Evolutionary conservation across 2,888 invertebrate genomes (phyloP).

Genomic region (Drosophila mercatorum): DNA sequence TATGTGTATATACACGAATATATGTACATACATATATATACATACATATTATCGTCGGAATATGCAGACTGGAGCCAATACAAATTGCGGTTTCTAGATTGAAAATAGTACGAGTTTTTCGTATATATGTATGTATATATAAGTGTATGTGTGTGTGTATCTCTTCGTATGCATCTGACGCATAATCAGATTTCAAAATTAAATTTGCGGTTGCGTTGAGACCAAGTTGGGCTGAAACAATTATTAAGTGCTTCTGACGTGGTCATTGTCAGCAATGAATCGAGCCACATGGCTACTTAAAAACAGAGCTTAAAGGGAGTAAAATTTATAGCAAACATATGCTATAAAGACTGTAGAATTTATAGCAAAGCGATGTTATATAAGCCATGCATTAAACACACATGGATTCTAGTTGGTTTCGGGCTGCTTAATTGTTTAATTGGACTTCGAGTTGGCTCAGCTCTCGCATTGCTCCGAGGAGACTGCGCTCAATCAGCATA

Average conservation of each 20-base stretch:
- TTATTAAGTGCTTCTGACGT: slow-evolving; percentile 39
- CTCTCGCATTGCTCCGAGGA: slow-evolving; percentile 12
- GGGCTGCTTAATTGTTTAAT: not conserved
- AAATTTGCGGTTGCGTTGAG: slow-evolving; percentile 52
- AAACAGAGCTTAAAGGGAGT: not conserved
- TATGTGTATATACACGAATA: slow-evolving; percentile 17
- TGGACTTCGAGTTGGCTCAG: slow-evolving; percentile 8
- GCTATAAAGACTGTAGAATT: not conserved
- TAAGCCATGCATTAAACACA: too few species aligned
- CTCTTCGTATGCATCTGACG: slow-evolving; percentile 43
- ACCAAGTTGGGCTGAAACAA: slow-evolving; percentile 20
- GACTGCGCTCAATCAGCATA: slow-evolving; percentile 62
- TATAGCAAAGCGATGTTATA: too few species aligned
- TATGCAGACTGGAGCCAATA: slow-evolving; percentile 42
- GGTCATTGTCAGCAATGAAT: slow-evolving; percentile 9
- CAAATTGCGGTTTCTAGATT: slow-evolving; percentile 76
- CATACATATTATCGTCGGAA: slow-evolving; percentile 6
- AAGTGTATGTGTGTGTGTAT: slow-evolving; percentile 16
- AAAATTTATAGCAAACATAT: not conserved
- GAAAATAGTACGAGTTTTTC: slow-evolving; percentile 49
- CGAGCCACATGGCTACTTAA: slow-evolving; percentile 1
- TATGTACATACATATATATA: not conserved
- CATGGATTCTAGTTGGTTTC: not conserved
- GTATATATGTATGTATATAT: not conserved
- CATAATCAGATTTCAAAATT: slow-evolving; percentile 77